Base-by-base conservation (phyloP, 2,113 vertebrate genomes). In the Rhinolophus sinicus region DNA sequence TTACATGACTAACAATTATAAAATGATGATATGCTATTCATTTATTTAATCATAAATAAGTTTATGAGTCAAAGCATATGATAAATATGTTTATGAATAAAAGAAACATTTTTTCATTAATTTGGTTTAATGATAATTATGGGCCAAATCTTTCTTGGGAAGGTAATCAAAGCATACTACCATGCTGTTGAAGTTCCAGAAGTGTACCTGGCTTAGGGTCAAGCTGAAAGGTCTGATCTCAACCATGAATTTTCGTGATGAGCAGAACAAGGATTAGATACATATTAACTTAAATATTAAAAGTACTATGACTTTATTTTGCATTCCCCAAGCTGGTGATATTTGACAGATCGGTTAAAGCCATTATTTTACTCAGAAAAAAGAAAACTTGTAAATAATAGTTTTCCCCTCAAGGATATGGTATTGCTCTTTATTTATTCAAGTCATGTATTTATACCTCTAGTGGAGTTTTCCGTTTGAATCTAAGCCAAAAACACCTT, bases 31-130 rank as follows among this genome's bases (percentile, higher is more conserved):
- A 12, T 76, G 44, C 58, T 90, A 72, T 65, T 78, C 24, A 52
- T 77, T 83, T 88, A 40, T 95, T 75, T 86, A 76, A 50, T 93
- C 38, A 82, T 58, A 62, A 76, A n/a, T 44, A 77, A 50, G 6
- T 47, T 64, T 50, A 81, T 58, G 16, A 72, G 70, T 18, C 52
- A 47, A 84, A 60, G 35, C 50, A 94, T 78, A 67, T 33, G 50
- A 94, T 30, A 77, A 97, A 44, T n/a, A 82, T 77, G 85, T 76
- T 75, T 88, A 67, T 85, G 75, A 96, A 85, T 84, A 90, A 80
- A 90, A 2, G 78, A 93, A 88, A 67, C 30, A 56, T 58, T 50
- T 64, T 64, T 94, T 62, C 44, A 84, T 95, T 88, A 54, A 88
- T 75, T 54, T 97, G 50, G 73, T 95, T 93, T 72, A 56, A 58